Percentiles rank a stretch among this genome's conserved stretches.
These are phyloP conservation scores for Pelvicachromis taeniatus DNA, from an alignment of 2,113 vertebrate genomes.

Conservation along the genomic window DNA sequence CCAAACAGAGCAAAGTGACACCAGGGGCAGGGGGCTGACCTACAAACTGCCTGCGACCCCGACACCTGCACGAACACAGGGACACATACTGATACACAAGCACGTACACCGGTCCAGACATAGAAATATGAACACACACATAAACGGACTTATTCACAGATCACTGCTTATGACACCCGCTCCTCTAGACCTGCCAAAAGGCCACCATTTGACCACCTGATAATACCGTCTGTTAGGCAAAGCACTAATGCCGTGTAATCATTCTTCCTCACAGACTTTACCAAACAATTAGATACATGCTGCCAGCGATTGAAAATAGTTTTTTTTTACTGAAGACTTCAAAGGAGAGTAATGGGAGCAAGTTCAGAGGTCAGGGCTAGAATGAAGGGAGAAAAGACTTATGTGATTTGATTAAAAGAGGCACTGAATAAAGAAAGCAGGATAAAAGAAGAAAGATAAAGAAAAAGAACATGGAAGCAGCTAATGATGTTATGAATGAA, in stretches of 20 bases:
- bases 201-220: constrained; percentile 34
- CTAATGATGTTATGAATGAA: not conserved
- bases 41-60: constrained; percentile 58
- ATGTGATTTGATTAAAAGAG: constrained; percentile 17
- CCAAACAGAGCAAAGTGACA: constrained; percentile 57
- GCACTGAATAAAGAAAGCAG: not conserved
- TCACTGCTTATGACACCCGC: constrained; percentile 9
- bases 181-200: constrained; percentile 31
- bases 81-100: constrained; percentile 25
- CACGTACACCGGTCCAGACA: not conserved
- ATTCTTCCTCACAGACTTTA: constrained; percentile 51
- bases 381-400: not conserved
- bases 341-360: constrained; percentile 28
- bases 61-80: constrained; percentile 58
- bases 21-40: constrained; percentile 40
- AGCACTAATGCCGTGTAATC: constrained; percentile 52
- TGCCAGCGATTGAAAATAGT: constrained; percentile 12
- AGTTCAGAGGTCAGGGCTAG: constrained; percentile 23
- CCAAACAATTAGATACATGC: constrained; percentile 34
- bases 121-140: not conserved
- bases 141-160: constrained; percentile 27
- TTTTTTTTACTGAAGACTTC: constrained; percentile 8
- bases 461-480: not conserved
- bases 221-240: constrained; percentile 39
- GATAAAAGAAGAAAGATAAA: not conserved